Conservation (phyloP, 2,888 invertebrate species). For the Pasiphila rectangulata region DNA sequence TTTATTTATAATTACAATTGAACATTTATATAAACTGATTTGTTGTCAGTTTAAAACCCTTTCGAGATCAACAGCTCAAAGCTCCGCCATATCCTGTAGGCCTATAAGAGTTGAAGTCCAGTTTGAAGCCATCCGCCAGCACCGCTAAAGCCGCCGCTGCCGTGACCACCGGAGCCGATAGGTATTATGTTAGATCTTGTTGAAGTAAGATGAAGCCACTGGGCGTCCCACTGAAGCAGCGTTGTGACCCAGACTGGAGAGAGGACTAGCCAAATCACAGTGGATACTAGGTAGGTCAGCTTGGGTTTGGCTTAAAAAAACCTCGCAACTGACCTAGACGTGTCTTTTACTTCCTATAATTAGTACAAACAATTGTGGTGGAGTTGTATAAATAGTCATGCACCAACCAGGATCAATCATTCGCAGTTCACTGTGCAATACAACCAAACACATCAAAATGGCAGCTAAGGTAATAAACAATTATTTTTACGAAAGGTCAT, state of each 20-base stretch:
- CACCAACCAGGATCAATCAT: constrained; percentile 59
- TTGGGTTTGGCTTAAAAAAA: constrained; percentile 69
- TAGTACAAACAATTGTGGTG: constrained; percentile 60
- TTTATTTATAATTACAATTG: too few species aligned
- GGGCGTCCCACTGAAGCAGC: constrained; percentile 20
- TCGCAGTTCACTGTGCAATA: constrained; percentile 71
- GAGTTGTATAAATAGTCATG: constrained; percentile 62
- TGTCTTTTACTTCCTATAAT: constrained; percentile 73
- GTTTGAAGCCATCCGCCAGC: constrained; percentile 24
- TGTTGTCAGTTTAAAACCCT: constrained; percentile 22
- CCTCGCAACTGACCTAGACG: constrained; percentile 66
- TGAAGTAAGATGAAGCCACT: constrained; percentile 30
- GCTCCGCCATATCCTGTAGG: constrained; percentile 19
- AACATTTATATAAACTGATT: constrained; percentile 10
- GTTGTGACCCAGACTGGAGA: constrained; percentile 21
- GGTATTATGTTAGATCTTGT: constrained; percentile 29
- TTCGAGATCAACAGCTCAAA: constrained; percentile 31
- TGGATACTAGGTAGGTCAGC: constrained; percentile 30
- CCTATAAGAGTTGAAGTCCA: constrained; percentile 21
- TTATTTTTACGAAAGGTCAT: too few species aligned
- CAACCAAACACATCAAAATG: constrained; percentile 69
- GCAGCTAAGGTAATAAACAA: constrained; percentile 67
- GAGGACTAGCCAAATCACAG: constrained; percentile 20
- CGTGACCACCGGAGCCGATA: constrained; percentile 20
- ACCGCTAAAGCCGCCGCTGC: constrained; percentile 18